These are phyloP conservation scores for Sebastes hopkinsi DNA, from an alignment of 2,797 vertebrate species.

Conservation along the genomic window DNA sequence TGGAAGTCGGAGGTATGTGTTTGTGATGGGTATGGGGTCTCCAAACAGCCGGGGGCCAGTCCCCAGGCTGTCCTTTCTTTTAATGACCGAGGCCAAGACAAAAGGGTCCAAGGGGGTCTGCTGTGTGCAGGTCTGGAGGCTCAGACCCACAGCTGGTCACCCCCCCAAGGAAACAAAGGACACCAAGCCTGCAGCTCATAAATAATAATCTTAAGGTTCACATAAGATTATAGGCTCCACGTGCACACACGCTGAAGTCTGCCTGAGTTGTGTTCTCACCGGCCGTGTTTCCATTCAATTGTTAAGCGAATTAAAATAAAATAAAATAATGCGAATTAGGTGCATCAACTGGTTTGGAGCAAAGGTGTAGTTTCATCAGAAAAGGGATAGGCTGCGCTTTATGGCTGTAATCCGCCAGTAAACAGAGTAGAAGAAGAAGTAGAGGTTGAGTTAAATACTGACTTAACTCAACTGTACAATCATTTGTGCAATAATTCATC, in stretches of 20 bases:
- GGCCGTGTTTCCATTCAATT: too few species aligned
- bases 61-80: slow-evolving; percentile 14
- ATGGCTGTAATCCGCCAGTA: too few species aligned
- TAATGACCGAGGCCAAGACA: slow-evolving; percentile 43
- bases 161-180: slow-evolving; percentile 28
- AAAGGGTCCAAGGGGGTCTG: slow-evolving; percentile 7
- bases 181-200: slow-evolving; percentile 9
- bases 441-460: too few species aligned
- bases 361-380: too few species aligned
- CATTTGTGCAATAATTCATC: too few species aligned
- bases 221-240: neutral
- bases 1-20: neutral
- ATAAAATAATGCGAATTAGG: too few species aligned
- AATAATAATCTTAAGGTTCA: slow-evolving; percentile 19
- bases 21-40: slow-evolving; percentile 3
- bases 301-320: too few species aligned
- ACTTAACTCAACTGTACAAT: too few species aligned
- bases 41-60: slow-evolving; percentile 40
- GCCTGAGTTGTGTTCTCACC: neutral
- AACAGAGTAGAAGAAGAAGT: too few species aligned
- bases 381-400: too few species aligned
- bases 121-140: slow-evolving; percentile 4
- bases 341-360: too few species aligned
- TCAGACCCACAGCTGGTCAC: slow-evolving; percentile 44
- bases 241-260: neutral